Evolutionary conservation across 2,888 invertebrate species (phyloP).

Genomic region (Amiota minor): DNA sequence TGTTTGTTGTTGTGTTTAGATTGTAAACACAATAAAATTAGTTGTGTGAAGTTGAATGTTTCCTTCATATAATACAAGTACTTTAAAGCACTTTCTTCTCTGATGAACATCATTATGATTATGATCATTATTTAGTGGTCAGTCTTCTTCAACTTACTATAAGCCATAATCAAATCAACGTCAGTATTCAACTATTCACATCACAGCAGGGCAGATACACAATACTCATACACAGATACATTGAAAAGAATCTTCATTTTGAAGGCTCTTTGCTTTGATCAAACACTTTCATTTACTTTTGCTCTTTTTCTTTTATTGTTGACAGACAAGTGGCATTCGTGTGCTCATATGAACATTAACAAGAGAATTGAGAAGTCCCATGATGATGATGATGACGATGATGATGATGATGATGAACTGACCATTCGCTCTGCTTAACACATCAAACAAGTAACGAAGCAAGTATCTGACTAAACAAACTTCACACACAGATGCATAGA

Average conservation of each 20-base stretch:
- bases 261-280: background rate
- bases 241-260: background rate
- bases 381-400: too few relatives aligned
- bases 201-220: background rate
- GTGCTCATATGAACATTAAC: background rate
- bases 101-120: too few relatives aligned
- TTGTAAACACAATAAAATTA: too few relatives aligned
- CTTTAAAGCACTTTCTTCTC: background rate
- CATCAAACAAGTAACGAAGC: background rate
- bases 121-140: too few relatives aligned
- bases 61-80: too few relatives aligned
- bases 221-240: background rate
- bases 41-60: too few relatives aligned
- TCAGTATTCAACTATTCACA: background rate
- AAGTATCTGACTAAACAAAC: background rate
- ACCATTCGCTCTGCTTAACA: background rate
- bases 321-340: slow-evolving; percentile 19
- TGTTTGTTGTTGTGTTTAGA: too few relatives aligned
- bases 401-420: too few relatives aligned
- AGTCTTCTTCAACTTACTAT: too few relatives aligned
- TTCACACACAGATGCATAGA: background rate
- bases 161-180: slow-evolving; percentile 1
- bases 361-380: too few relatives aligned
- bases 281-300: slow-evolving; percentile 22
- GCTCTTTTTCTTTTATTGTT: slow-evolving; percentile 16